Percentiles rank a stretch among this genome's conserved stretches.
These are phyloP conservation scores for Epinephelus cyanopodus DNA, from an alignment of 2,113 vertebrate species.

Conservation along the genomic window DNA sequence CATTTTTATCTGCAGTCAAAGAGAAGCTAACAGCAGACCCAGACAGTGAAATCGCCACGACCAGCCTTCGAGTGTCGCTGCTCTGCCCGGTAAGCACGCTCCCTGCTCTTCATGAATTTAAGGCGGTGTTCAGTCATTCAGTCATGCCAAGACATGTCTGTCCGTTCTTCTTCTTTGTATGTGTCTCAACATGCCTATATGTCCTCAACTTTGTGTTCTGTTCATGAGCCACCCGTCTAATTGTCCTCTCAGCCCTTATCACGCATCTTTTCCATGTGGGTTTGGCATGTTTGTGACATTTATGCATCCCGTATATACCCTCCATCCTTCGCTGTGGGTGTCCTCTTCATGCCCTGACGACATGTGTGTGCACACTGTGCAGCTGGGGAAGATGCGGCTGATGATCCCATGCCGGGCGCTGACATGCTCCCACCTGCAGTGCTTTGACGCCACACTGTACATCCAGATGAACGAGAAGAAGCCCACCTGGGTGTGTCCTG, in stretches of 20 bases:
- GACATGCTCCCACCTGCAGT: slow-evolving; percentile 99
- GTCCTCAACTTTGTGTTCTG: background rate
- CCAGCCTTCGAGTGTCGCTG: slow-evolving; percentile 96
- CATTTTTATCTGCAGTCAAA: slow-evolving; percentile 88
- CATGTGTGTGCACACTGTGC: slow-evolving; percentile 39
- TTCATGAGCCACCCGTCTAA: slow-evolving; percentile 10
- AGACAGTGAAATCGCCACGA: slow-evolving; percentile 99
- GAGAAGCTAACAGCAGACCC: slow-evolving; percentile 98
- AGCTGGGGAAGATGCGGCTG: slow-evolving; percentile 98
- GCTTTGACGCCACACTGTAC: slow-evolving; percentile 98
- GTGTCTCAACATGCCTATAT: slow-evolving; percentile 20
- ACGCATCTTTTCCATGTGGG: slow-evolving; percentile 36
- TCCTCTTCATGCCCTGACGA: slow-evolving; percentile 38
- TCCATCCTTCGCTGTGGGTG: slow-evolving; percentile 17
- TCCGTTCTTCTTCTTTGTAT: slow-evolving; percentile 21
- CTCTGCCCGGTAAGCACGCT: slow-evolving; percentile 94
- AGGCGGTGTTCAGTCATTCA: slow-evolving; percentile 11
- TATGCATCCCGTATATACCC: slow-evolving; percentile 17
- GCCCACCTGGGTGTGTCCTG: slow-evolving; percentile 98
- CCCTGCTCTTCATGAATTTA: slow-evolving; percentile 1
- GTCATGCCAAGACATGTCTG: slow-evolving; percentile 33
- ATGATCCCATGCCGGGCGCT: slow-evolving; percentile 96
- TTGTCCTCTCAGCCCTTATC: slow-evolving; percentile 25
- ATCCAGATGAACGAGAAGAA: slow-evolving; percentile 99
- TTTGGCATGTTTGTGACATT: slow-evolving; percentile 53